phyloP scores from a whole-genome alignment of 2,888 invertebrate species.

The Cylloceria caligata region DNA sequence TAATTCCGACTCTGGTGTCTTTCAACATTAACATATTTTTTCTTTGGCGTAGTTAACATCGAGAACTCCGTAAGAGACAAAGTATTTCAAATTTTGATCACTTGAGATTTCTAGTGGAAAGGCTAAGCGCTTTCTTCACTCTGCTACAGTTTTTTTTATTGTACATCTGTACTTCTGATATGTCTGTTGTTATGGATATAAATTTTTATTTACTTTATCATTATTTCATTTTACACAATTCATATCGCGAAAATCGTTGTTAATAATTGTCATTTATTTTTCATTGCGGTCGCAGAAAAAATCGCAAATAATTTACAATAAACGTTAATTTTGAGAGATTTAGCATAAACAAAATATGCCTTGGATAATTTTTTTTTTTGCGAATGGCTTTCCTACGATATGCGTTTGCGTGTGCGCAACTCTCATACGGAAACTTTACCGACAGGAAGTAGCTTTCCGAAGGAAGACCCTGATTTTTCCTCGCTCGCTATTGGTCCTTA shows the following conservation, averaged over 20 bases:
- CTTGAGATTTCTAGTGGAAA: neutral
- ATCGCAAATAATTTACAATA: neutral
- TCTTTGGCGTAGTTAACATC: neutral
- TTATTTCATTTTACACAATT: neutral
- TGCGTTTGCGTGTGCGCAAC: conserved; percentile 4
- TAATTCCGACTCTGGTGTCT: neutral
- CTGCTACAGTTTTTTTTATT: too few species aligned
- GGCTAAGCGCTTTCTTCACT: neutral
- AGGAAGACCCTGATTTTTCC: neutral
- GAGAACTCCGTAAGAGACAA: neutral
- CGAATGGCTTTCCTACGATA: neutral
- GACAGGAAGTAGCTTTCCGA: neutral
- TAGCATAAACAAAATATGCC: neutral
- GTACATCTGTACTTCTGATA: too few species aligned
- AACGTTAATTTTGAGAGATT: neutral
- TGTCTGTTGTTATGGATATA: neutral
- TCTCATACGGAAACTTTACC: neutral
- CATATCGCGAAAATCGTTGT: neutral
- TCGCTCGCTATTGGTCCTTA: conserved; percentile 15
- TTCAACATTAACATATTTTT: neutral
- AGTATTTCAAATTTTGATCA: neutral
- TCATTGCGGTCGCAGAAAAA: neutral
- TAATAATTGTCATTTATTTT: too few species aligned
- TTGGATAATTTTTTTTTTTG: neutral
- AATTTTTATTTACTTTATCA: neutral